phyloP scores from a whole-genome alignment of 2,888 invertebrate genomes.

The Pogonocherus hispidulus region DNA sequence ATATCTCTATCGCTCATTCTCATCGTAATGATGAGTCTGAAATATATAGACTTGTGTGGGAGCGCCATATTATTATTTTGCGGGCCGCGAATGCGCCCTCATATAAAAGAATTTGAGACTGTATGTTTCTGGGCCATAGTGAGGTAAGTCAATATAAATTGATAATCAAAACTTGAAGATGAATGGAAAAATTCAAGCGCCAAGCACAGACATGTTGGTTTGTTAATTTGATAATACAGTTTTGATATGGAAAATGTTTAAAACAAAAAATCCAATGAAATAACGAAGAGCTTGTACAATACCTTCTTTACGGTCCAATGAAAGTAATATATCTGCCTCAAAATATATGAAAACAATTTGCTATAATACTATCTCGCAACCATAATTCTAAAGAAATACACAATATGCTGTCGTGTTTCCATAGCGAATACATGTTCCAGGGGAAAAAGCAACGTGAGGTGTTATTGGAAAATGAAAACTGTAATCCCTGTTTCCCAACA shows the following conservation, averaged over 20 bases:
- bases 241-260: neutral
- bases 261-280: neutral
- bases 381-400: slow-evolving; percentile 4
- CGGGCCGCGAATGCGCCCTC: too few species aligned
- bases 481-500: slow-evolving; percentile 19
- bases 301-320: too few species aligned
- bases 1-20: too few species aligned
- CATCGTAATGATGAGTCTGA: too few species aligned
- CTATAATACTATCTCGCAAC: neutral
- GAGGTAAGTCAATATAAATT: neutral
- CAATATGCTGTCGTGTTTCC: slow-evolving; percentile 2
- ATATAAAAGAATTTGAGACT: too few species aligned
- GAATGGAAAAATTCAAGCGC: neutral
- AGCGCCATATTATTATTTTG: too few species aligned
- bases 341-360: neutral
- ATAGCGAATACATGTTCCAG: slow-evolving; percentile 2
- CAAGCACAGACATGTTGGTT: neutral
- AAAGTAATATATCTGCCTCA: too few species aligned
- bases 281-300: too few species aligned
- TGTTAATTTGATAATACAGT: neutral
- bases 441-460: slow-evolving; percentile 21
- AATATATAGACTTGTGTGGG: too few species aligned
- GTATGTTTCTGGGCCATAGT: neutral
- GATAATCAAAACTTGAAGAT: neutral
- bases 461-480: slow-evolving; percentile 25